Evolutionary conservation across 1,140 invertebrate genomes (phyloP), one percentile per base, ranked within the genome.

Genomic region (Eurosta solidaginis): DNA sequence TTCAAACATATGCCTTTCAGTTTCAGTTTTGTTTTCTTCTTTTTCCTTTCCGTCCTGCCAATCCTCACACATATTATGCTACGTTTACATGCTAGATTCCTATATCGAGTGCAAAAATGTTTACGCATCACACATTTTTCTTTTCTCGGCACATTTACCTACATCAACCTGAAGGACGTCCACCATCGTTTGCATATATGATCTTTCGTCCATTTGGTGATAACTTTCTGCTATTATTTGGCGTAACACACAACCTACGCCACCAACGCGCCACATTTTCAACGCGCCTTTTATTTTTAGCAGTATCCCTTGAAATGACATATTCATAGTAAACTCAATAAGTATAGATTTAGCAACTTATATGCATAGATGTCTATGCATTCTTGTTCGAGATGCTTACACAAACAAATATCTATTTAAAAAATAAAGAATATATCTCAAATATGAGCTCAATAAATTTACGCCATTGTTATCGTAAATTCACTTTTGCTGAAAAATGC

Each of bases 401-500:
- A 52, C 20, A 6, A 22, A 4, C 25, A 52, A n/a, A 25, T 52
- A 42, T 12, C 42, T 42, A 42, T 12, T 14, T 52, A 2, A 22
- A 47, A 7, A 10, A 9, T 4, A 25, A 7, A 52, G 10, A 25
- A 52, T 9, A 52, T 42, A 68, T 10, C 59, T 40, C 59, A 68
- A 40, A 33, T 40, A 36, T 7, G 22, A 68, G 40, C 59, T 68
- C n/a, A 68, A 68, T 68, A 68, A 68, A 68, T 68, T 68, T 68
- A 68, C 59, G n/a, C 59, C 59, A 68, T 33, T 68, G 59, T 68
- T 68, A 68, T 68, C 59, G 59, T 68, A 68, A 68, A 68, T 68
- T 68, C 59, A 68, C 59, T 68, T 68, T 68, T 68, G 59, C 59
- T 68, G 59, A 68, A 68, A 40, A 68, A 68, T 68, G 59, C 59